Conservation (phyloP, 2,113 vertebrate genomes). For the Apus apus region DNA sequence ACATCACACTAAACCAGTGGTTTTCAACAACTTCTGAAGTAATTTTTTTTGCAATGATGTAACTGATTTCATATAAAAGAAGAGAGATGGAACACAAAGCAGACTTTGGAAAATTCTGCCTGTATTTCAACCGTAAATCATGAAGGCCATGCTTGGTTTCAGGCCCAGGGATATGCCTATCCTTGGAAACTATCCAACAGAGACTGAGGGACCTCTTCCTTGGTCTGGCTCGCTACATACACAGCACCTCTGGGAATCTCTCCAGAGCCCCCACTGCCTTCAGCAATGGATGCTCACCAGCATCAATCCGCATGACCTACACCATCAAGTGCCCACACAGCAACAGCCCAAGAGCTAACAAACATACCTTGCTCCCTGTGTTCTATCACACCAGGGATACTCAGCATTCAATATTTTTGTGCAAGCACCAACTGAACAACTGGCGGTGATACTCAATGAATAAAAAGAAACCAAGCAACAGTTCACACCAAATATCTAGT, state of each 20-base stretch:
- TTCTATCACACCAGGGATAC: neutral
- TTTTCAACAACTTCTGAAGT: neutral
- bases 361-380: neutral
- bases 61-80: neutral
- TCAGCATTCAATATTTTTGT: neutral
- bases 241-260: neutral
- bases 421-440: neutral
- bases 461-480: neutral
- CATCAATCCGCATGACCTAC: fast-evolving
- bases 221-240: neutral
- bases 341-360: neutral
- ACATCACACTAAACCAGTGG: fast-evolving
- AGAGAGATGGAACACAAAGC: neutral
- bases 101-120: neutral
- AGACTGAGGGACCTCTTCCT: neutral
- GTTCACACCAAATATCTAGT: neutral
- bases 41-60: neutral
- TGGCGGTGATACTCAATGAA: neutral
- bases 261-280: fast-evolving
- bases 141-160: neutral
- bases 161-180: fast-evolving
- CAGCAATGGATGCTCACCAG: neutral
- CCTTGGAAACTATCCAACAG: neutral
- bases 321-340: neutral
- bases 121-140: neutral